phyloP scores from a whole-genome alignment of 2,797 vertebrate species.

The Falco rusticolus region DNA sequence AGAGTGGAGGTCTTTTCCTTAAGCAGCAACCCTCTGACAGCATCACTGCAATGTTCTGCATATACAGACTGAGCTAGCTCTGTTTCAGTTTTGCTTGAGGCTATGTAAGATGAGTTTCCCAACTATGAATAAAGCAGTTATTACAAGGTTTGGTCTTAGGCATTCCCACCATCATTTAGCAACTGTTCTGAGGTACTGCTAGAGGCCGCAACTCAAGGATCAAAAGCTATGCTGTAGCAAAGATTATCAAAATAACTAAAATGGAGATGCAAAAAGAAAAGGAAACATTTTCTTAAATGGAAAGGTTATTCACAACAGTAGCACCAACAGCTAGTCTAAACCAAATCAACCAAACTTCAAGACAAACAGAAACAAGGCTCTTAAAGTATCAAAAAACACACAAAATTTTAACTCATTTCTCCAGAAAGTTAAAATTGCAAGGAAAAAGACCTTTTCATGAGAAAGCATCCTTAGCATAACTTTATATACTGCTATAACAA shows the following conservation, averaged over 20 bases:
- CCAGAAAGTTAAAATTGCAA: background rate
- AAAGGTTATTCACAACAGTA: background rate
- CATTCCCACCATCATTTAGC: background rate
- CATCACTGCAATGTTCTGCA: rapidly evolving
- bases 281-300: background rate
- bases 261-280: background rate
- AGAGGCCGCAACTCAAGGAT: background rate
- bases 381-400: rapidly evolving
- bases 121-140: background rate
- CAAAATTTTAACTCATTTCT: background rate
- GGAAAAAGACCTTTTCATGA: background rate
- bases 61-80: background rate
- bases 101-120: background rate
- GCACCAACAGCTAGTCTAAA: background rate
- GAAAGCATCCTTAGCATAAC: background rate
- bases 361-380: background rate
- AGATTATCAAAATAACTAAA: background rate
- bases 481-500: background rate
- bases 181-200: background rate
- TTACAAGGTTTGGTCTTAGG: background rate
- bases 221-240: background rate
- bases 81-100: background rate
- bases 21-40: background rate
- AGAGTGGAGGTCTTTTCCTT: background rate
- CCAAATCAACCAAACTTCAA: background rate